Evolutionary conservation across 1,140 invertebrate species (phyloP).

Genomic region (Drosophila chauvacae): DNA sequence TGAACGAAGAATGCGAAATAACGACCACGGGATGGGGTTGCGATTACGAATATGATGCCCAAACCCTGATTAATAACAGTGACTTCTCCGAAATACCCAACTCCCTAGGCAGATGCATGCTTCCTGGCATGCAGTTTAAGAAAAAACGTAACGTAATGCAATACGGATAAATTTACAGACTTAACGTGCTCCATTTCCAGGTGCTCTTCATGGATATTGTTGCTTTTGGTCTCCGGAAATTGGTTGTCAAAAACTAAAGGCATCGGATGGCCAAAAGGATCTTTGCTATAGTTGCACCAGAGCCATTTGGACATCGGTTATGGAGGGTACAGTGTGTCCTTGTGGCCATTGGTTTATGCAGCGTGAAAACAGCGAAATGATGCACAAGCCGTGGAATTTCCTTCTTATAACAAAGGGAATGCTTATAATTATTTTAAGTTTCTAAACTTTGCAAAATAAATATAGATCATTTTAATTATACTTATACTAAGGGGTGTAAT

Average conservation of each 20-base stretch:
- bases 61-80: not conserved
- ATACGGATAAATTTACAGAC: not conserved
- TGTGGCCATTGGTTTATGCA: constrained; percentile 9
- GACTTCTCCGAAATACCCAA: not conserved
- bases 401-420: not conserved
- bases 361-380: too few species aligned
- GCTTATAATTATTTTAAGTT: constrained; percentile 1
- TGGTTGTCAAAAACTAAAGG: constrained; percentile 24
- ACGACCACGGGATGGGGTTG: constrained; percentile 6
- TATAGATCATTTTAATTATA: not conserved
- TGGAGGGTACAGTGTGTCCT: constrained; percentile 6
- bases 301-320: not conserved
- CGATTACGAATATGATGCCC: not conserved
- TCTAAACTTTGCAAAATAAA: not conserved
- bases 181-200: not conserved
- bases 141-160: not conserved
- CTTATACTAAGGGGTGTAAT: too few species aligned
- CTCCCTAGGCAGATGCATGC: constrained; percentile 1
- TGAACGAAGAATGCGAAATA: not conserved
- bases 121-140: not conserved
- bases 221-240: constrained; percentile 27
- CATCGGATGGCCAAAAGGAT: rapidly evolving
- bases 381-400: not conserved
- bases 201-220: not conserved
- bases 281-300: constrained; percentile 7